Evolutionary conservation across 2,113 vertebrate species (phyloP).

Genomic region (Charadrius vociferus): DNA sequence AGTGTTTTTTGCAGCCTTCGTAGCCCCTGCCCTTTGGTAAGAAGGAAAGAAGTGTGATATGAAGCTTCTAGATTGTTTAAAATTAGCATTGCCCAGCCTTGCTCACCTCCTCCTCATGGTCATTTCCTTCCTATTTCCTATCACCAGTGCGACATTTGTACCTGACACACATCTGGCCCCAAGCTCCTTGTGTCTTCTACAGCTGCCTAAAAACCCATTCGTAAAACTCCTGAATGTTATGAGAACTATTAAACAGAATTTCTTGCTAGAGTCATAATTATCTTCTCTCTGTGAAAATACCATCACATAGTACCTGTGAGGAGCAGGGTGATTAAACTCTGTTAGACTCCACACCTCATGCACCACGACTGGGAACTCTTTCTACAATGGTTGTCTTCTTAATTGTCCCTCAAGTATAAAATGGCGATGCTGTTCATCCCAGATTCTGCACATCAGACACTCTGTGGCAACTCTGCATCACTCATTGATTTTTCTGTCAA

Average conservation of each 20-base stretch:
- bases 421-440: background rate
- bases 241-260: background rate
- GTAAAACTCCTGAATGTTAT: background rate
- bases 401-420: background rate
- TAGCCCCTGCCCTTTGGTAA: background rate
- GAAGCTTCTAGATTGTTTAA: background rate
- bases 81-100: background rate
- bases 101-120: background rate
- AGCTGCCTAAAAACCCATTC: background rate
- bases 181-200: background rate
- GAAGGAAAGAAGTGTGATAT: background rate
- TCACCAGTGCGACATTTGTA: background rate
- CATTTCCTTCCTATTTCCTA: background rate
- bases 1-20: background rate
- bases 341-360: background rate
- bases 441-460: fast-evolving
- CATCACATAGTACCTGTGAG: background rate
- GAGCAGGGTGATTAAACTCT: background rate
- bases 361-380: background rate
- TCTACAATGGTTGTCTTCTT: background rate
- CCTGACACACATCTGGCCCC: background rate
- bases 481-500: background rate
- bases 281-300: background rate
- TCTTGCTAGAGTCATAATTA: background rate
- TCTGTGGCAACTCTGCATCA: background rate